These are phyloP conservation scores for Lagopus leucura DNA, from an alignment of 2,113 vertebrate genomes.

Conservation along the genomic window DNA sequence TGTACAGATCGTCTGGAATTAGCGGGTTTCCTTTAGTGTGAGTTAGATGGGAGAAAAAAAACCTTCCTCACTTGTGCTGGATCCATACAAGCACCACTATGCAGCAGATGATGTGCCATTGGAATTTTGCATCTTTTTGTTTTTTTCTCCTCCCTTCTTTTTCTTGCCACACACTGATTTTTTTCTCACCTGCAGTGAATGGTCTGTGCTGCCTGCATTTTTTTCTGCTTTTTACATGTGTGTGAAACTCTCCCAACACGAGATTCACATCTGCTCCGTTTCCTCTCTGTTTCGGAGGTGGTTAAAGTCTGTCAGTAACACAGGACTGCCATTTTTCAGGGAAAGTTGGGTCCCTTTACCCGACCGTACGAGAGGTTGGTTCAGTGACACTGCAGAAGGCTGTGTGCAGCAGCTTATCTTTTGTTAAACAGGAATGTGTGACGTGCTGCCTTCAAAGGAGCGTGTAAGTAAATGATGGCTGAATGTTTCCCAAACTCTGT, in stretches of 20 bases:
- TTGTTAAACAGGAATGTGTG: background rate
- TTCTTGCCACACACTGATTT: background rate
- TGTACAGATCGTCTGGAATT: background rate
- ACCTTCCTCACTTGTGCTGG: fast-evolving
- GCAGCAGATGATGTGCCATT: fast-evolving
- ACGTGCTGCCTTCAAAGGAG: fast-evolving
- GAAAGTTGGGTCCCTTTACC: background rate
- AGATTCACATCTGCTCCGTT: background rate
- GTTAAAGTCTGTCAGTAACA: background rate
- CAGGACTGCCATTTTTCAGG: background rate
- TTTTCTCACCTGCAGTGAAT: background rate
- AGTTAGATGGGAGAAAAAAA: background rate
- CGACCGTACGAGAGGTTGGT: fast-evolving
- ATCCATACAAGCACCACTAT: background rate
- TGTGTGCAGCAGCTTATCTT: fast-evolving
- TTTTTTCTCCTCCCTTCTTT: background rate
- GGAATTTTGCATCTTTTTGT: background rate
- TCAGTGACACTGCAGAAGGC: background rate
- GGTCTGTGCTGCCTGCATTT: background rate
- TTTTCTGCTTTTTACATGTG: background rate
- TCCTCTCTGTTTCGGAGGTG: background rate
- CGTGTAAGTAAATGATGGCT: fast-evolving
- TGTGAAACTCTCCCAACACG: background rate
- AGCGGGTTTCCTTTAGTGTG: background rate
- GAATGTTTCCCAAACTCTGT: background rate